Base-by-base conservation (phyloP, 2,113 vertebrate genomes). In the Coracopsis vasa region DNA sequence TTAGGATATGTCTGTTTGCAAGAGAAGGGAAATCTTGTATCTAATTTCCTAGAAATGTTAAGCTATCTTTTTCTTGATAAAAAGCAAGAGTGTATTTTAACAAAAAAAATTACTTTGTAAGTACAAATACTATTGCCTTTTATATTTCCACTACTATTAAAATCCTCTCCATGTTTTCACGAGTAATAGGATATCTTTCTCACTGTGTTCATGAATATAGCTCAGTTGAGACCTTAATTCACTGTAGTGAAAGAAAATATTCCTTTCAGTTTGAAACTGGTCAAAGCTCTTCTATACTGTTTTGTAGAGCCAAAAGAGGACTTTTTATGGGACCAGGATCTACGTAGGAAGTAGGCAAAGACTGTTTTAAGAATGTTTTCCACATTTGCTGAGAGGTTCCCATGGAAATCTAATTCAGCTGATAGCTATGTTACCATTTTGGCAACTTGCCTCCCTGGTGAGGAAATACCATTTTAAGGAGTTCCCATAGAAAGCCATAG, bases 371-470 rank as follows among this genome's bases (percentile, higher is more conserved):
- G 88, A 86, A 83, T 2, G 0, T 95, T 94, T 92, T 94, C 88
- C 82, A 65, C 75, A 29, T 86, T 95, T 70, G 24, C 47, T 79
- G 16, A 88, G 64, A 80, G 37, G 83, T 94, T 94, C 72, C 92
- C 94, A 92, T 92, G 95, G 95, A 90, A 88, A 94, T 94, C 72
- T 58, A 86, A 86, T 92, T 92, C 81, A 78, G 50, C 75, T 88
- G 86, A 93, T 87, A 75, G 80, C 78, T 90, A 66, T 72, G 72
- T 93, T 88, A 71, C 53, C 39, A 29, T 86, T 95, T 65, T 88
- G 92, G 82, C 85, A 90, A 50, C 45, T 54, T 83, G 56, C 69
- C 89, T 73, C 41, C 23, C 79, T 94, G 47, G 42, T 91, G 67
- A 86, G 81, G 41, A 94, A 92, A 69, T 86, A 65, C 78, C 24